Evolutionary conservation across 2,797 vertebrate species (phyloP), one percentile per base, ranked within the genome.

Genomic region (Acridotheres tristis): DNA sequence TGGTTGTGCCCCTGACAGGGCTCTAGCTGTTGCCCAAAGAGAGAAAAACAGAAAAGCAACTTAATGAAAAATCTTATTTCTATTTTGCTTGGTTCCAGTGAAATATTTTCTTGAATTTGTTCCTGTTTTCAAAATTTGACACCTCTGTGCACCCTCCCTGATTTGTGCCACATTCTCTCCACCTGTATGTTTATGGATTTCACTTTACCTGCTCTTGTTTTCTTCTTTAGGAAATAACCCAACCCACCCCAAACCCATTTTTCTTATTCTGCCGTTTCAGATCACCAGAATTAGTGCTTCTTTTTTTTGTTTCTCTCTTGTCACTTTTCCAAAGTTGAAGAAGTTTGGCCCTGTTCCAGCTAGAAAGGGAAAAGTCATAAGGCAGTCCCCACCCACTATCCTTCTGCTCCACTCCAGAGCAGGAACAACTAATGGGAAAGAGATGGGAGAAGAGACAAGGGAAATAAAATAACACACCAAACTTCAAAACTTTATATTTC

Each of bases 331-430:
- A 94, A 65, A 96, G 71, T 90, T 94, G 67, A 93, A 93, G 89
- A 97, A 94, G 88, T 88, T 87, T 95, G 96, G 94, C 88, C 40
- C 16, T 1, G 1, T 71, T 93, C 95, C 94, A 94, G 67, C 19
- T 50, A 75, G 74, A 81, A 96, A 96, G 66, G 92, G 89, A 96
- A 96, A 96, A 95, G 89, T 96, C 96, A 95, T 85, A 88, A 94
- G 93, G 94, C 94, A 86, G 91, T 81, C 85, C 45, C 88, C 93
- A 93, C 95, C 95, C 88, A 96, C 94, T 92, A 90, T 94, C 95
- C 91, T 95, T 96, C 95, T 96, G 93, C 89, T 96, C 59, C 1
- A 2, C 55, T 89, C 71, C 11, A 4, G 90, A 90, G 93, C 83
- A 63, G 86, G 93, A 95, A 62, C 80, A 84, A 84, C 85, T 84